These are phyloP conservation scores for Oryzaephilus surinamensis DNA, from an alignment of 1,140 invertebrate genomes.

Conservation along the genomic window DNA sequence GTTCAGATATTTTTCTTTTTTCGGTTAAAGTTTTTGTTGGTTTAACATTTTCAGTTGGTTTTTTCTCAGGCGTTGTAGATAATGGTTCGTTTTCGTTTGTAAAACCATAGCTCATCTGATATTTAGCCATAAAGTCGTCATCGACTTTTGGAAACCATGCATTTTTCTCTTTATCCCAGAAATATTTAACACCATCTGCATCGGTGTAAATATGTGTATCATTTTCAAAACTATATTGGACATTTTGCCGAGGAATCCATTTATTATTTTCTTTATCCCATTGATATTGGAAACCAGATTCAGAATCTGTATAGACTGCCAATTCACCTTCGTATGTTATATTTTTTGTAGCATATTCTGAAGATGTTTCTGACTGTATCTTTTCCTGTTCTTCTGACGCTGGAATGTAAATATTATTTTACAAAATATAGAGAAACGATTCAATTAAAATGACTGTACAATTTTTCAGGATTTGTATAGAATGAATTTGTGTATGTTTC, in stretches of 20 bases:
- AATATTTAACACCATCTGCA: conserved; percentile 77
- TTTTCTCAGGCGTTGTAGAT: conserved; percentile 1
- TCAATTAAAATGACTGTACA: too few relatives aligned
- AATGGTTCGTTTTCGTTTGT: conserved; percentile 34
- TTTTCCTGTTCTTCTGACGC: not conserved
- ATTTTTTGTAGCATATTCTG: conserved; percentile 40
- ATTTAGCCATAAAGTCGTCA: conserved; percentile 91
- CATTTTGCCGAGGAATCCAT: conserved; percentile 41
- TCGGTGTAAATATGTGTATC: conserved; percentile 75
- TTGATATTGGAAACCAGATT: conserved; percentile 51
- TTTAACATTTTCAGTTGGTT: conserved; percentile 7
- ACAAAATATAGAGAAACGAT: too few relatives aligned
- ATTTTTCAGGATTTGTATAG: too few relatives aligned
- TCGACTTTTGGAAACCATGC: conserved; percentile 97
- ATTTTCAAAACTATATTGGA: conserved; percentile 60
- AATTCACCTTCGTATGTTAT: conserved; percentile 54
- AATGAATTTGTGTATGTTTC: too few relatives aligned
- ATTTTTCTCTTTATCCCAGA: conserved; percentile 83
- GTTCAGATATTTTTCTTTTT: conserved; percentile 40
- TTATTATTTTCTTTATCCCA: conserved; percentile 51
- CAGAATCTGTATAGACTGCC: conserved; percentile 65
- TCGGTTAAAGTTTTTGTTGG: conserved; percentile 14
- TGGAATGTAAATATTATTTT: too few relatives aligned
- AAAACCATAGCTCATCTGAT: conserved; percentile 94
- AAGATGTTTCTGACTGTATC: not conserved